Conservation (phyloP, 2,797 vertebrate genomes). For the Margarornis squamiger region DNA sequence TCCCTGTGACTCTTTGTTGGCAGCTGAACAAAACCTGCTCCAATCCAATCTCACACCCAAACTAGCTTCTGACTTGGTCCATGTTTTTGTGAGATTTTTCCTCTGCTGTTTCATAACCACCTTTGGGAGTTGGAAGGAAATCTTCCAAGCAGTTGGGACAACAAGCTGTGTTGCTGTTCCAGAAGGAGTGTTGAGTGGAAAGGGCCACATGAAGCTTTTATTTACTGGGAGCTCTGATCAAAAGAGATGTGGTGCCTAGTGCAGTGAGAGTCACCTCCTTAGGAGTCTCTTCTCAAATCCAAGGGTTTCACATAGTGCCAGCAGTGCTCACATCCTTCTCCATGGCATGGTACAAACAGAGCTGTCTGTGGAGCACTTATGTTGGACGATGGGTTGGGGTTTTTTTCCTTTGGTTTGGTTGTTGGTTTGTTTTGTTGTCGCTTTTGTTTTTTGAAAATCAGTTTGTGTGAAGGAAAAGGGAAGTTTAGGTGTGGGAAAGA, state of each 20-base stretch:
- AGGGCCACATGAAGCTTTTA: not conserved
- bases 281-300: fast-evolving
- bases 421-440: not conserved
- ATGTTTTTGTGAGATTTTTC: not conserved
- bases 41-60: not conserved
- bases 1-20: not conserved
- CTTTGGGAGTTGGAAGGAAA: not conserved
- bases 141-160: not conserved
- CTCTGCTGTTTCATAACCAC: not conserved
- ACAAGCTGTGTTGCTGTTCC: fast-evolving
- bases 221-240: not conserved
- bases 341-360: fast-evolving
- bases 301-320: not conserved
- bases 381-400: too few relatives aligned
- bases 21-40: not conserved
- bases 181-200: not conserved
- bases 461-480: not conserved
- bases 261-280: not conserved
- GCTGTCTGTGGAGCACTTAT: fast-evolving
- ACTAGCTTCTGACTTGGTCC: not conserved
- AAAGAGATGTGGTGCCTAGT: not conserved
- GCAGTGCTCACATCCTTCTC: not conserved
- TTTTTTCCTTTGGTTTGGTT: not conserved
- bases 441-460: not conserved
- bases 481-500: not conserved